Evolutionary conservation across 2,797 vertebrate species (phyloP).

Genomic region (Macroramphosus scolopax): DNA sequence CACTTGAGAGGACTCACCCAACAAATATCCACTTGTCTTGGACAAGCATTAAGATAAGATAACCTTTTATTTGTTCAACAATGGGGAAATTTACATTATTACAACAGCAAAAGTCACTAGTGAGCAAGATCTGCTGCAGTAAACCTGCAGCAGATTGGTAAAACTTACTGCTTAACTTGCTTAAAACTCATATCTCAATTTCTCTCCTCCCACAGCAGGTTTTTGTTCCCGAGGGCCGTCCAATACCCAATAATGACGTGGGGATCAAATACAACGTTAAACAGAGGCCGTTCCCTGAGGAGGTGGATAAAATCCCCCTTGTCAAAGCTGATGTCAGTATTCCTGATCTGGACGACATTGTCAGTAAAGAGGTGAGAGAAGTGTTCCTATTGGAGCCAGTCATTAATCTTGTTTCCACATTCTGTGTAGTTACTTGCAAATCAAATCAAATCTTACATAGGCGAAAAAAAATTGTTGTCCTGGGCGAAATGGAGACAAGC

Average conservation of each 20-base stretch:
- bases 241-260: constrained; percentile 86
- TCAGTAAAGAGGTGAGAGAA: constrained; percentile 88
- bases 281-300: constrained; percentile 93
- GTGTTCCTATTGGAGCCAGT: background rate
- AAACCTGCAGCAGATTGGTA: no score
- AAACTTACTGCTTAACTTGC: background rate
- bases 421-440: background rate
- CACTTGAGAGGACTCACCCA: no score
- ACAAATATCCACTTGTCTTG: no score
- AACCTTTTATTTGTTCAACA: no score
- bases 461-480: background rate
- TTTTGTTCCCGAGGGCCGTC: constrained; percentile 89
- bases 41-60: no score
- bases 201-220: constrained; percentile 75
- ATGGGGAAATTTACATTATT: no score
- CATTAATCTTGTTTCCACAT: constrained; percentile 5
- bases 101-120: no score
- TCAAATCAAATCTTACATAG: background rate
- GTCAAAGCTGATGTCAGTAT: constrained; percentile 96
- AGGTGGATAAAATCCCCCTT: constrained; percentile 96
- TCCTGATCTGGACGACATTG: constrained; percentile 94
- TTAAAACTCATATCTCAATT: background rate
- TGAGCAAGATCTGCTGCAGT: no score
- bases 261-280: constrained; percentile 90
- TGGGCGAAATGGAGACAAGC: background rate